Evolutionary conservation across 1,140 invertebrate genomes (phyloP), one percentile per base, ranked within the genome.

Genomic region (Hyles euphorbiae): DNA sequence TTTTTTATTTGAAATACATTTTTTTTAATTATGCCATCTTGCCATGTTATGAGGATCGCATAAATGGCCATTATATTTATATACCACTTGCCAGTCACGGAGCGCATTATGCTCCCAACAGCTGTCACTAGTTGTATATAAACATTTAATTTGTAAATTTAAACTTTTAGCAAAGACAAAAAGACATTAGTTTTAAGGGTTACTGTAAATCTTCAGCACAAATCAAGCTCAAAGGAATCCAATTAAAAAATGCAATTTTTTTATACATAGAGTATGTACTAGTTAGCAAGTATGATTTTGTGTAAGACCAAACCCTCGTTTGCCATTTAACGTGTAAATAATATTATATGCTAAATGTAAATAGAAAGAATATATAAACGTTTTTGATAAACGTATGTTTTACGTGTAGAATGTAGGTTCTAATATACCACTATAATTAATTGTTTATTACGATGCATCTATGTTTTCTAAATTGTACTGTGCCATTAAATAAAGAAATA

Each of bases 271-370:
- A 56, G 54, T 61, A 51, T 47, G 50, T 68, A 64, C 36, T 63
- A 51, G 58, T 52, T 70, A 70, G 63, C 63, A 63, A 72, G 70
- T 74, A 52, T 56, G 59, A 53, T 71, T 65, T 48, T 68, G 66
- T 72, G 71, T 76, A 74, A 71, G 69, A 80, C 76, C 75, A 80
- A 80, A 78, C 76, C 65, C 67, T 76, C 69, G 75, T 82, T 76
- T 86, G 83, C 83, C 83, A 86, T 86, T 68, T 76, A 78, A 76
- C 67, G 58, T 82, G 79, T 81, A 82, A 78, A 83, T 81, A 81
- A 11, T 40, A 40, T 40, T 40, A 40, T 40, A 40, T 40, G 36
- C 36, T 40, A 40, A 40, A 5, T 40, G 36, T 40, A 40, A 40
- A 40, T 40, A 40, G 22, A 40, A 40, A 40, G 36, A 40, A 40